A percentile compares a stretch with the other conserved stretches of the same genome.
Conservation (phyloP, 2,113 vertebrate genomes). For the Pitta sordida region DNA sequence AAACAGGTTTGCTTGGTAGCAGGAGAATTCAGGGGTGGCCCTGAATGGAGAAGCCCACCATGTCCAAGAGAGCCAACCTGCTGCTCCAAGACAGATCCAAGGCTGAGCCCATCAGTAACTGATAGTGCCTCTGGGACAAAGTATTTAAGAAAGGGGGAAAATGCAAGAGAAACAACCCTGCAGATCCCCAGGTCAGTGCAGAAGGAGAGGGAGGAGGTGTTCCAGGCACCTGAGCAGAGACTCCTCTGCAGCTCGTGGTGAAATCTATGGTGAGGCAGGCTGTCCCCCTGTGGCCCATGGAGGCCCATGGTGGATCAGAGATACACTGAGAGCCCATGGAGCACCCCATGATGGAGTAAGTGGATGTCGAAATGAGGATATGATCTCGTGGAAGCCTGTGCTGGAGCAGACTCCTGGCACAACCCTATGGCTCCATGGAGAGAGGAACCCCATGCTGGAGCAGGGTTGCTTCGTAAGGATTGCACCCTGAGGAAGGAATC, state of each 20-base stretch:
- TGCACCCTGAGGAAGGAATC: background rate
- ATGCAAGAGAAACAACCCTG: background rate
- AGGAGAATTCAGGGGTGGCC: background rate
- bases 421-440: rapidly evolving
- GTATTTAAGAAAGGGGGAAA: background rate
- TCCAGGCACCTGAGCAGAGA: background rate
- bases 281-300: background rate
- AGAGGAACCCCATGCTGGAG: background rate
- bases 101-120: background rate
- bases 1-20: background rate
- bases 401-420: background rate
- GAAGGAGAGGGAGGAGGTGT: no score
- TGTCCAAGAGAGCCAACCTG: rapidly evolving
- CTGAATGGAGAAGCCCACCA: background rate
- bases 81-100: background rate
- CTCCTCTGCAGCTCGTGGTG: background rate
- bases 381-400: background rate
- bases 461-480: background rate
- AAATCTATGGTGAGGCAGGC: background rate
- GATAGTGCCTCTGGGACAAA: background rate
- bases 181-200: background rate
- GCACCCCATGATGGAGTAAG: background rate
- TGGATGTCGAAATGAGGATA: background rate
- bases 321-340: background rate
- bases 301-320: background rate